phyloP scores from a whole-genome alignment of 2,888 invertebrate species.

The Nephrotoma appendiculata region DNA sequence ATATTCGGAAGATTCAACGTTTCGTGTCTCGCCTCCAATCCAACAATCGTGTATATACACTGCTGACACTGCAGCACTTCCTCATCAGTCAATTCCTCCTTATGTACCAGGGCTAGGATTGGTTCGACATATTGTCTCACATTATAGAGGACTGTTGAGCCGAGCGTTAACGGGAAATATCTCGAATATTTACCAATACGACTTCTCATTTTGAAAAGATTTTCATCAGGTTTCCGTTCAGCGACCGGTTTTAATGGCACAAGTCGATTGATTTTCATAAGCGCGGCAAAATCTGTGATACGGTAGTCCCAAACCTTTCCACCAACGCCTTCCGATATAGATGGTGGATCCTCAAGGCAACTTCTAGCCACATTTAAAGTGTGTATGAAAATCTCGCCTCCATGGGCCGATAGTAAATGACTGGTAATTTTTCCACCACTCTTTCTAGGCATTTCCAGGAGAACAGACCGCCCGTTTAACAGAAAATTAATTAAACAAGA shows the following conservation, averaged over 20 bases:
- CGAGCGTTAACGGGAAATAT: constrained; percentile 81
- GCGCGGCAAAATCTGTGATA: constrained; percentile 69
- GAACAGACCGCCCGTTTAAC: constrained; percentile 83
- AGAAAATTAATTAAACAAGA: constrained; percentile 95
- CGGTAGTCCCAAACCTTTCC: constrained; percentile 84
- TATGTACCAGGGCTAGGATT: constrained; percentile 60
- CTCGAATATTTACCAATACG: constrained; percentile 64
- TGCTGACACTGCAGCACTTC: constrained; percentile 77
- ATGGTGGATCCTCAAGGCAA: constrained; percentile 86
- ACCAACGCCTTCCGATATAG: constrained; percentile 87
- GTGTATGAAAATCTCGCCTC: constrained; percentile 92
- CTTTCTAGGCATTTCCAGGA: constrained; percentile 78
- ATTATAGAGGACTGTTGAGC: constrained; percentile 77
- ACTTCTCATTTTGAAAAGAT: constrained; percentile 46
- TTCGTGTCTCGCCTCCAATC: constrained; percentile 72
- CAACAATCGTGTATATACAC: constrained; percentile 65
- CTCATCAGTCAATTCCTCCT: constrained; percentile 70
- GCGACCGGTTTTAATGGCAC: constrained; percentile 48
- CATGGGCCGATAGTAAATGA: constrained; percentile 85
- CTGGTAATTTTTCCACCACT: constrained; percentile 77
- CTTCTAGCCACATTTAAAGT: constrained; percentile 72
- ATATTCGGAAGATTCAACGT: constrained; percentile 56
- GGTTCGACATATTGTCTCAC: constrained; percentile 67
- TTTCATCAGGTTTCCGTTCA: constrained; percentile 20
- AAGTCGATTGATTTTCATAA: constrained; percentile 74